These are phyloP conservation scores for Notiomystis cincta DNA, from an alignment of 2,113 vertebrate species.

Conservation along the genomic window DNA sequence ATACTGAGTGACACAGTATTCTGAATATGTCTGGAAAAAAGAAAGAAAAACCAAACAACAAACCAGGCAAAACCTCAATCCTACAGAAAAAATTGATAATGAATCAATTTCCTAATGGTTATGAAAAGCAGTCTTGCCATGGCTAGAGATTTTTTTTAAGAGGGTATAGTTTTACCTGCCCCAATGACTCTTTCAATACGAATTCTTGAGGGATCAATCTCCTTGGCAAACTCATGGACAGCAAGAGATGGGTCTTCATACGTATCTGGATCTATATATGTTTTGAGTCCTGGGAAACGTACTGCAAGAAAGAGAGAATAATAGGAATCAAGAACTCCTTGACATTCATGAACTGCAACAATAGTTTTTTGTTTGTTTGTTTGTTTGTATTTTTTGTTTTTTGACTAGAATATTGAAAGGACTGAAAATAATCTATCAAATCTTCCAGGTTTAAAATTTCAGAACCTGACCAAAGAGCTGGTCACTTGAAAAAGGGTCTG, in stretches of 20 bases:
- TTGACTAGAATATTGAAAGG: background rate
- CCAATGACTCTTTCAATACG: conserved; percentile 96
- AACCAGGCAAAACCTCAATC: background rate
- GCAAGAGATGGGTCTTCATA: conserved; percentile 93
- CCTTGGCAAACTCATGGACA: conserved; percentile 95
- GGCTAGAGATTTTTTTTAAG: background rate
- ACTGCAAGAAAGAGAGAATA: conserved; percentile 71
- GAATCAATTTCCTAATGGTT: background rate
- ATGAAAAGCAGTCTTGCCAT: background rate
- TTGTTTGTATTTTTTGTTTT: background rate
- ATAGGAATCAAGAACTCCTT: background rate
- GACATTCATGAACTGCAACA: background rate
- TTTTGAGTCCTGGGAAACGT: conserved; percentile 87
- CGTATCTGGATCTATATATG: conserved; percentile 92
- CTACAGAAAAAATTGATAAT: accelerated
- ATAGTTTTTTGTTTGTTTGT: accelerated
- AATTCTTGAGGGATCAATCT: conserved; percentile 92
- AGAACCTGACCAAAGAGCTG: background rate
- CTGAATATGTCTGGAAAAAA: background rate
- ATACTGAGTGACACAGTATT: background rate
- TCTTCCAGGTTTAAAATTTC: background rate
- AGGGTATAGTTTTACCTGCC: conserved; percentile 78
- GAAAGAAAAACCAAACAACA: background rate
- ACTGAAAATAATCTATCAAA: background rate
- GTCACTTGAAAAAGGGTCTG: background rate